Percentiles rank a stretch among this genome's conserved stretches.
These are phyloP conservation scores for Sphaerophoria taeniata DNA, from an alignment of 2,888 invertebrate genomes.

Conservation along the genomic window DNA sequence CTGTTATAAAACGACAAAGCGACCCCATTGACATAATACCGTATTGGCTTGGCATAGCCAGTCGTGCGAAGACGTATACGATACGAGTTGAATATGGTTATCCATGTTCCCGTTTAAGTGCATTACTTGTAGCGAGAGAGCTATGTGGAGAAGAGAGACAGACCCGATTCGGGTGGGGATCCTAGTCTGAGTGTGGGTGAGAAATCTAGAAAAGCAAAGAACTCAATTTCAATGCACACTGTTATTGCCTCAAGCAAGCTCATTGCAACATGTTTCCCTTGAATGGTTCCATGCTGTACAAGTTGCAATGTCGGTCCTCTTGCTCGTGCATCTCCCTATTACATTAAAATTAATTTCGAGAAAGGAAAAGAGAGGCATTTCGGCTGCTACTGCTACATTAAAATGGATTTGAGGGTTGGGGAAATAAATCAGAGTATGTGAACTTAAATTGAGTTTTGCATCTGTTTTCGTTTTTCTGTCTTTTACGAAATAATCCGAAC, in stretches of 20 bases:
- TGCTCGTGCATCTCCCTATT: too few species aligned
- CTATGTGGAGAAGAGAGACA: not conserved
- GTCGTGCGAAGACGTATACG: not conserved
- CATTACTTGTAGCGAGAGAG: constrained; percentile 6
- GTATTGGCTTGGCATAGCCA: constrained; percentile 15
- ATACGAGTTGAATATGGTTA: not conserved
- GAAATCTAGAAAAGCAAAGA: not conserved
- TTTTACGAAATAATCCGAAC: constrained; percentile 12
- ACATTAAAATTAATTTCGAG: constrained; percentile 41
- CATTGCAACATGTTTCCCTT: constrained; percentile 67
- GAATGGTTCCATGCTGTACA: constrained; percentile 39
- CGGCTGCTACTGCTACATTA: not conserved
- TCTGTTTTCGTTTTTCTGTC: constrained; percentile 24
- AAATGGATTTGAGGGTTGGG: not conserved
- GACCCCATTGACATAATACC: constrained; percentile 61
- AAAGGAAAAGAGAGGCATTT: not conserved
- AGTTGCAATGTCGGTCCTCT: constrained; percentile 6
- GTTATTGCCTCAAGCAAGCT: constrained; percentile 48
- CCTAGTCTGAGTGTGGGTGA: not conserved
- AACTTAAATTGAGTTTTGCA: constrained; percentile 39
- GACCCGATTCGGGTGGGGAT: not conserved
- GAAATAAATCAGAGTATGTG: constrained; percentile 33
- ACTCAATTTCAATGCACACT: constrained; percentile 54
- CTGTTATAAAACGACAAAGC: constrained; percentile 52
- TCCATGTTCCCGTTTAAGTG: not conserved